A percentile compares a stretch with the other conserved stretches of the same genome.
Evolutionary conservation across 2,888 invertebrate genomes (phyloP).

Genomic region (Meliscaeva auricollis): DNA sequence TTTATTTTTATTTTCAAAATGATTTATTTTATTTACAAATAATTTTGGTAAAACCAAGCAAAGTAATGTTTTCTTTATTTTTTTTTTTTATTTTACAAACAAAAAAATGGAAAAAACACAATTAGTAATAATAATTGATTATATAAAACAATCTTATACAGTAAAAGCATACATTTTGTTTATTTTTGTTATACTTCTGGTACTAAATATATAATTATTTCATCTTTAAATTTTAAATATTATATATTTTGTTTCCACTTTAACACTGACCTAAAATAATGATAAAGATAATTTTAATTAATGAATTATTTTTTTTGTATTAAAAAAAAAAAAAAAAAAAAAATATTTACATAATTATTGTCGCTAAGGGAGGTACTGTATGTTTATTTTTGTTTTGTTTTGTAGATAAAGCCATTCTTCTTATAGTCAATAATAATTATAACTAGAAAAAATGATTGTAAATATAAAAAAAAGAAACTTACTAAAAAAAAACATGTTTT

Average conservation of each 20-base stretch:
- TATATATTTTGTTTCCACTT: conserved; percentile 17
- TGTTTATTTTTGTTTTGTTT: conserved; percentile 9
- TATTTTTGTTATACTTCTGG: neutral
- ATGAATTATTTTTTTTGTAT: conserved; percentile 5
- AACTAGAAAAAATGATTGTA: conserved; percentile 7
- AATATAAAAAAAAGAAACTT: conserved; percentile 7
- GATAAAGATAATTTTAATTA: neutral
- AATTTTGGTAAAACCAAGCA: conserved; percentile 63
- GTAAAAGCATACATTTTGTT: neutral
- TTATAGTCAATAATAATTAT: conserved; percentile 6
- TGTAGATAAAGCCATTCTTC: conserved; percentile 61
- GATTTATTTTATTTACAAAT: conserved; percentile 63
- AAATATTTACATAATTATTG: conserved; percentile 41
- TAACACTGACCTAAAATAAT: conserved; percentile 59
- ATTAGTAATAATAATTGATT: neutral
- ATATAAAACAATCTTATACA: conserved; percentile 29
- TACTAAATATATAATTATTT: conserved; percentile 24
- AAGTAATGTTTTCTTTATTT: conserved; percentile 1
- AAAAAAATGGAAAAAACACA: conserved; percentile 22
- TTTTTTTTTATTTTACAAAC: conserved; percentile 25
- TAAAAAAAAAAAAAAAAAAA: conserved; percentile 12
- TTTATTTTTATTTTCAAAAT: conserved; percentile 32
- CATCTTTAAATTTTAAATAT: neutral
- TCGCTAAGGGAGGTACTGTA: conserved; percentile 59
- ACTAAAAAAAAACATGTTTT: neutral